Evolutionary conservation across 1,140 invertebrate genomes (phyloP).

Genomic region (Oncopeltus fasciatus): DNA sequence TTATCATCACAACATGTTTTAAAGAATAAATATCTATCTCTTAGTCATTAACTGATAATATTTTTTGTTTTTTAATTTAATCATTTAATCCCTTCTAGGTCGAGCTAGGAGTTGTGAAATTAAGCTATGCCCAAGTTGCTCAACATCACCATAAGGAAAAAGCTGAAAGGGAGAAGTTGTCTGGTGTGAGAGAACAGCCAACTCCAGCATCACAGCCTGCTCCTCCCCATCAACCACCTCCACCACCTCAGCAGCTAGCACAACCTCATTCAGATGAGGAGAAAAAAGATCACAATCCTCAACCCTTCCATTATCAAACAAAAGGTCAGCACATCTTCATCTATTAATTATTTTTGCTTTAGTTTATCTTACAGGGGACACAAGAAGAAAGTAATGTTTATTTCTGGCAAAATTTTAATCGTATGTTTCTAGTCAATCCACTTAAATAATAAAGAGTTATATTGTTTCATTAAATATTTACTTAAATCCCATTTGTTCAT

Average conservation of each 20-base stretch:
- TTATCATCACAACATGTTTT: too few species aligned
- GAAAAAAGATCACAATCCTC: constrained; percentile 6
- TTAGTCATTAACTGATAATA: too few species aligned
- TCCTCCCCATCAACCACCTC: neutral
- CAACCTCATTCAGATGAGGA: constrained; percentile 9
- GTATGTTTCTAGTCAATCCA: too few species aligned
- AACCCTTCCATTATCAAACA: constrained; percentile 5
- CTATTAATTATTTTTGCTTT: neutral
- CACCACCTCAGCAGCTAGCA: neutral
- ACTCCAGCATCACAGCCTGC: neutral
- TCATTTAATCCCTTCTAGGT: constrained; percentile 4
- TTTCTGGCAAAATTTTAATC: neutral
- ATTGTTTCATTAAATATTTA: too few species aligned
- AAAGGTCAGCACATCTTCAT: neutral
- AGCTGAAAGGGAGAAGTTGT: constrained; percentile 21
- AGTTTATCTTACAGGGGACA: neutral
- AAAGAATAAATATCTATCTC: too few species aligned
- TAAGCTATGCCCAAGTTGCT: constrained; percentile 73
- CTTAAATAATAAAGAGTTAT: too few species aligned
- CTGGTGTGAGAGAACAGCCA: neutral
- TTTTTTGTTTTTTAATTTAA: too few species aligned
- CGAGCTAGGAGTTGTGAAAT: constrained; percentile 32
- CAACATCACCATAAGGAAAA: constrained; percentile 47
- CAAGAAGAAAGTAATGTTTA: too few species aligned
- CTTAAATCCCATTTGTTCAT: too few species aligned